Evolutionary conservation across 2,797 vertebrate genomes (phyloP).

Genomic region (Neosilurus mollespiculum): DNA sequence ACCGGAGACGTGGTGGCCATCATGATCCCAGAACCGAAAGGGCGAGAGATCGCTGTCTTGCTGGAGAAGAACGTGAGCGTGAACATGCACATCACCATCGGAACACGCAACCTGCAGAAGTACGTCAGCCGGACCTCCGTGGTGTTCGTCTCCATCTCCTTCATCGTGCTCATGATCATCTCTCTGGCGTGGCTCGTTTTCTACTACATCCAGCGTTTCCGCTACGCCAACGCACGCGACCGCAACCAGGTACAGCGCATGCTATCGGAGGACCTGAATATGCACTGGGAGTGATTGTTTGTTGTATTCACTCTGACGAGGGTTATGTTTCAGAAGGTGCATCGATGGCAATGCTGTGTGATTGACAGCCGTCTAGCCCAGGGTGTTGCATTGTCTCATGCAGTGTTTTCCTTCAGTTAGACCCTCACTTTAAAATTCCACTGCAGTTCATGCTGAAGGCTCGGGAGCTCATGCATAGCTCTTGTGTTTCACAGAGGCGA

Average conservation of each 20-base stretch:
- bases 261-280: not conserved
- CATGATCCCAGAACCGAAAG: conserved; percentile 96
- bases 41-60: conserved; percentile 86
- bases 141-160: conserved; percentile 98
- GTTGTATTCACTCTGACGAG: not conserved
- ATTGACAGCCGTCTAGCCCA: not conserved
- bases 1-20: conserved; percentile 91
- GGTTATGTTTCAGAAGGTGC: not conserved
- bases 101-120: conserved; percentile 97
- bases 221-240: conserved; percentile 95
- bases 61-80: conserved; percentile 85
- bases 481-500: conserved; percentile 80
- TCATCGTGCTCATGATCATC: conserved; percentile 99
- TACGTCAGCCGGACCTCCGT: conserved; percentile 97
- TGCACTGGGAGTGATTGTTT: not conserved
- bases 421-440: not conserved
- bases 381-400: not conserved
- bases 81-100: conserved; percentile 90
- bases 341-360: not conserved
- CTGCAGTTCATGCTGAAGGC: not conserved
- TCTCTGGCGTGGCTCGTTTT: conserved; percentile 98
- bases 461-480: not conserved
- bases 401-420: not conserved
- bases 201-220: conserved; percentile 98
- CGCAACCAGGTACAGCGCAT: conserved; percentile 86